A percentile compares a stretch with the other conserved stretches of the same genome.
phyloP scores from a whole-genome alignment of 2,113 vertebrate species.

The Pollimyrus isidori region DNA sequence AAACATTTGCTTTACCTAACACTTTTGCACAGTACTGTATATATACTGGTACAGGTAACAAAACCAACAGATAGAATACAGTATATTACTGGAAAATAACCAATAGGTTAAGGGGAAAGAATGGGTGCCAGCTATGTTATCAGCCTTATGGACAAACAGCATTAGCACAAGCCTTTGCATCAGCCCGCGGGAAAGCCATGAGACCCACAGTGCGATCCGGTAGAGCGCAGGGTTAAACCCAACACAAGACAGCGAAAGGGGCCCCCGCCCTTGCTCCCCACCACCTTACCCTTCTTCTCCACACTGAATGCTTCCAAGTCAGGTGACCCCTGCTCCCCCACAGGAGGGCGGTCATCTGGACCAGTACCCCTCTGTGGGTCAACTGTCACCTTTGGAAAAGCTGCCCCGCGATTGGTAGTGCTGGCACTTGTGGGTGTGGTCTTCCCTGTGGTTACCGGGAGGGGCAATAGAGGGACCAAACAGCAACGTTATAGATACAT shows the following conservation, averaged over 20 bases:
- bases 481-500: conserved; percentile 53
- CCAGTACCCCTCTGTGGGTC: conserved; percentile 67
- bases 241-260: conserved; percentile 34
- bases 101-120: background rate
- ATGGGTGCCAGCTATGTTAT: conserved; percentile 5
- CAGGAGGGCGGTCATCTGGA: conserved; percentile 61
- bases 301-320: conserved; percentile 72
- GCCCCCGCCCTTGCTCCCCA: conserved; percentile 34
- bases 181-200: conserved; percentile 36
- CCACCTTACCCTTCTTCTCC: conserved; percentile 80
- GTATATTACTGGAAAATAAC: background rate
- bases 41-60: background rate
- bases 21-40: background rate
- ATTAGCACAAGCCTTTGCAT: conserved; percentile 41
- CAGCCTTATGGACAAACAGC: background rate
- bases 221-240: conserved; percentile 44
- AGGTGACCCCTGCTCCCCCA: conserved; percentile 65
- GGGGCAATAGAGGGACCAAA: conserved; percentile 62
- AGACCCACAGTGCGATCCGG: conserved; percentile 57
- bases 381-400: conserved; percentile 63
- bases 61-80: background rate
- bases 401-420: conserved; percentile 60
- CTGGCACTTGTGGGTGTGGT: conserved; percentile 66
- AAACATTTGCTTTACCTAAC: background rate
- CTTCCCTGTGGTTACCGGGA: conserved; percentile 66